These are phyloP conservation scores for Choloepus didactylus DNA, from an alignment of 2,797 vertebrate genomes.

Conservation along the genomic window DNA sequence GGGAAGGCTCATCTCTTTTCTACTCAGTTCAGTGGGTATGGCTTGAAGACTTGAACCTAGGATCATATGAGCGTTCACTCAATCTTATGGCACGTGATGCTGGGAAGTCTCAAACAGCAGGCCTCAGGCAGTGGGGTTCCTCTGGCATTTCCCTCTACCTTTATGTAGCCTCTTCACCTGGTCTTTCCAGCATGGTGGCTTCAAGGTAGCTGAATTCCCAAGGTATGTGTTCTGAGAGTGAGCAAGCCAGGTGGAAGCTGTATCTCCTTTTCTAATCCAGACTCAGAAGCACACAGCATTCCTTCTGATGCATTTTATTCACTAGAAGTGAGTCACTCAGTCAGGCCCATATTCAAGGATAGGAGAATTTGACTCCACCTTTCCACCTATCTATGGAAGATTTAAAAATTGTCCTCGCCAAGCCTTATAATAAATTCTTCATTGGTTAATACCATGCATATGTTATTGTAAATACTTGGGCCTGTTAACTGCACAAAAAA, in stretches of 20 bases:
- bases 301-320: no score
- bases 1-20: neutral
- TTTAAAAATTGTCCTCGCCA: neutral
- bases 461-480: neutral
- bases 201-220: neutral
- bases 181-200: neutral
- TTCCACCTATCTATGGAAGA: neutral
- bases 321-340: neutral
- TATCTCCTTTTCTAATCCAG: neutral
- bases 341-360: neutral
- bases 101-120: neutral
- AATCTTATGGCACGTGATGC: neutral
- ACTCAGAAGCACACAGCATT: fast-evolving
- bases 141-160: neutral
- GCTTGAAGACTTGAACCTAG: neutral
- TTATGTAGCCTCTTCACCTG: neutral
- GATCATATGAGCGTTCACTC: neutral
- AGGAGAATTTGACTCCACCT: neutral
- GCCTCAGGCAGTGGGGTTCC: neutral
- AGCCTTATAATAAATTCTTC: neutral
- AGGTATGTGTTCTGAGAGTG: neutral
- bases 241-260: neutral
- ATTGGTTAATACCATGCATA: neutral
- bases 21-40: neutral
- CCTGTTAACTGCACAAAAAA: neutral